phyloP scores from a whole-genome alignment of 2,888 invertebrate genomes.

The Chymomyza amoena region DNA sequence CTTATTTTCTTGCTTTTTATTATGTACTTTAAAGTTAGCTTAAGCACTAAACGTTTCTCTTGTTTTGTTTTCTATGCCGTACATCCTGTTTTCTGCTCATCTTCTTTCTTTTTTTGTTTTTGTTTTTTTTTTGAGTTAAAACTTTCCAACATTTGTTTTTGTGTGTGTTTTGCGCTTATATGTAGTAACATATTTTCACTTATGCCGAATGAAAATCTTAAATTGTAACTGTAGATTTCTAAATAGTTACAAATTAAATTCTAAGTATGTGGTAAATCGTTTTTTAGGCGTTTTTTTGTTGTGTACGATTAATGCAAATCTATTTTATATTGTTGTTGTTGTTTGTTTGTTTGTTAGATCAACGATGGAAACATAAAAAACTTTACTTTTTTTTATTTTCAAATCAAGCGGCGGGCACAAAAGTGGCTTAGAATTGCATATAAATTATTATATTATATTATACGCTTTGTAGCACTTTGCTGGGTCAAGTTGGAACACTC shows the following conservation, averaged over 20 bases:
- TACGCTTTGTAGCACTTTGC: slow-evolving; percentile 2
- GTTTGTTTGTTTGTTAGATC: slow-evolving; percentile 54
- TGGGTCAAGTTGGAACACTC: not conserved
- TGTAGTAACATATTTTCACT: slow-evolving; percentile 66
- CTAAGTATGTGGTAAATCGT: slow-evolving; percentile 53
- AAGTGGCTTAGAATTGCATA: slow-evolving; percentile 47
- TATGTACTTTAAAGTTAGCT: slow-evolving; percentile 64
- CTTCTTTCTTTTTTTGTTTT: slow-evolving; percentile 19
- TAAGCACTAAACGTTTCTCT: slow-evolving; percentile 62
- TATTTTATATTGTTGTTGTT: slow-evolving; percentile 46
- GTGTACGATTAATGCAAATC: slow-evolving; percentile 49
- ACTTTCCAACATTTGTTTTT: slow-evolving; percentile 60
- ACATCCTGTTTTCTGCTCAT: slow-evolving; percentile 29
- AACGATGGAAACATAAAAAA: slow-evolving; percentile 50
- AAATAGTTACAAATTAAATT: slow-evolving; percentile 70
- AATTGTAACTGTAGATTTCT: slow-evolving; percentile 68
- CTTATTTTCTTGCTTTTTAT: slow-evolving; percentile 30
- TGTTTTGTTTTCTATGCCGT: slow-evolving; percentile 49
- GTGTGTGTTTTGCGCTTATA: slow-evolving; percentile 60
- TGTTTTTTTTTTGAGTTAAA: slow-evolving; percentile 51
- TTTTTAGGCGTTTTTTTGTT: slow-evolving; percentile 55
- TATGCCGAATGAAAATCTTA: slow-evolving; percentile 63
- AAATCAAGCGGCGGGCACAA: slow-evolving; percentile 65
- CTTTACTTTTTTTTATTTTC: slow-evolving; percentile 44
- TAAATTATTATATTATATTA: not conserved